phyloP scores from a whole-genome alignment of 1,140 invertebrate genomes.

The Zaprionus camerounensis region DNA sequence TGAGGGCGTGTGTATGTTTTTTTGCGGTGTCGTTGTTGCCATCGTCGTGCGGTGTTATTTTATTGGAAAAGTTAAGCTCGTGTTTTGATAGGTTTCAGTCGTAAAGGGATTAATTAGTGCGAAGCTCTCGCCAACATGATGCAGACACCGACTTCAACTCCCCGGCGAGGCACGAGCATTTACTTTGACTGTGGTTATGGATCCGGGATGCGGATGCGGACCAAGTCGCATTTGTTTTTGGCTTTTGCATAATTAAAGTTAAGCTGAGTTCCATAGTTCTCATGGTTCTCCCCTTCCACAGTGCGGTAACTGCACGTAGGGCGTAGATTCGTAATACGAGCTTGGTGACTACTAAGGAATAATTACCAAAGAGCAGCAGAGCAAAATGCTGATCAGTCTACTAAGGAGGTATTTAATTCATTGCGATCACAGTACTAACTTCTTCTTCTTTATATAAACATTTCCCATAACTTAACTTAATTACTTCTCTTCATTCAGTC shows the following conservation, averaged over 20 bases:
- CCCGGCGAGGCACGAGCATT: neutral
- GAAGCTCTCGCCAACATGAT: constrained; percentile 68
- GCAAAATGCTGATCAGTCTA: neutral
- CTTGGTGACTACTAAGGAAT: neutral
- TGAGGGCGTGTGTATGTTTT: constrained; percentile 15
- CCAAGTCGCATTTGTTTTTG: constrained; percentile 64
- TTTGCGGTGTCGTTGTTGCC: constrained; percentile 48
- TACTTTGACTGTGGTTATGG: constrained; percentile 2
- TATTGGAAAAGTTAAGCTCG: constrained; percentile 83
- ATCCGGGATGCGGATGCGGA: constrained; percentile 32
- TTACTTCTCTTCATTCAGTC: too few species aligned
- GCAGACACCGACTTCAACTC: constrained; percentile 22
- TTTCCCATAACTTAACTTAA: too few species aligned
- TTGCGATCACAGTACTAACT: neutral
- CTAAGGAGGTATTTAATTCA: neutral
- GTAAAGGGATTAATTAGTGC: constrained; percentile 83
- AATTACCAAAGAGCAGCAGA: too few species aligned
- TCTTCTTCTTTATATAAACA: too few species aligned
- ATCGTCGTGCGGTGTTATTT: constrained; percentile 73
- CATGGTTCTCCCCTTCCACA: neutral
- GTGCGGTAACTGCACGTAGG: constrained; percentile 12
- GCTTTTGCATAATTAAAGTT: constrained; percentile 75
- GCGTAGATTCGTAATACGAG: constrained; percentile 16
- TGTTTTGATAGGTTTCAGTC: constrained; percentile 84
- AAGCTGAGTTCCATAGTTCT: constrained; percentile 59